Conservation (phyloP, 2,113 vertebrate genomes). For the Xenopus laevis region DNA sequence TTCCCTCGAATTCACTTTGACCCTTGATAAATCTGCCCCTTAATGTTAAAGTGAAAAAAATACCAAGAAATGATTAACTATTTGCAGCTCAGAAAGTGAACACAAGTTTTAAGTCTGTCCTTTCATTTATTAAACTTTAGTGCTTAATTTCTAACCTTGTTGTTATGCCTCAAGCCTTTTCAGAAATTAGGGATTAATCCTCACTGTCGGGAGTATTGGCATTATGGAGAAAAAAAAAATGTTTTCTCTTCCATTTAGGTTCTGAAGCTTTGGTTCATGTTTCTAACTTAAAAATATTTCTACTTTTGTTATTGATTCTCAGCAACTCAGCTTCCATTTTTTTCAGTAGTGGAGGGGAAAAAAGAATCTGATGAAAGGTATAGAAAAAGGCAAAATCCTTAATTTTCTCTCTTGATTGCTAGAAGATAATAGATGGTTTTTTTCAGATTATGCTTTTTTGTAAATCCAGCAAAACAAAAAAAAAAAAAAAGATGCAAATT, state of each 20-base stretch:
- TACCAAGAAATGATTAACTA: not conserved
- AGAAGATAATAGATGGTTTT: no score
- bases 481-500: no score
- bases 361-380: no score
- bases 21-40: no score
- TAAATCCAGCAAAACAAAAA: no score
- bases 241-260: conserved; percentile 14
- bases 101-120: not conserved
- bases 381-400: no score
- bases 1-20: no score
- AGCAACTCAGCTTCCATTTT: no score
- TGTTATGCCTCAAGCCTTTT: conserved; percentile 20
- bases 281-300: conserved; percentile 5
- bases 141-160: conserved; percentile 22
- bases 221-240: conserved; percentile 3
- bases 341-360: no score
- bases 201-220: conserved; percentile 17
- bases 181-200: conserved; percentile 25
- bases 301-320: not conserved
- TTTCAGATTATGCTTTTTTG: no score
- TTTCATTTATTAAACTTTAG: conserved; percentile 20
- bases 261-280: not conserved
- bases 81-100: not conserved
- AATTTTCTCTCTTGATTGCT: no score
- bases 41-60: conserved; percentile 4